phyloP scores from a whole-genome alignment of 1,140 invertebrate genomes.

The Zaprionus lachaisei region DNA sequence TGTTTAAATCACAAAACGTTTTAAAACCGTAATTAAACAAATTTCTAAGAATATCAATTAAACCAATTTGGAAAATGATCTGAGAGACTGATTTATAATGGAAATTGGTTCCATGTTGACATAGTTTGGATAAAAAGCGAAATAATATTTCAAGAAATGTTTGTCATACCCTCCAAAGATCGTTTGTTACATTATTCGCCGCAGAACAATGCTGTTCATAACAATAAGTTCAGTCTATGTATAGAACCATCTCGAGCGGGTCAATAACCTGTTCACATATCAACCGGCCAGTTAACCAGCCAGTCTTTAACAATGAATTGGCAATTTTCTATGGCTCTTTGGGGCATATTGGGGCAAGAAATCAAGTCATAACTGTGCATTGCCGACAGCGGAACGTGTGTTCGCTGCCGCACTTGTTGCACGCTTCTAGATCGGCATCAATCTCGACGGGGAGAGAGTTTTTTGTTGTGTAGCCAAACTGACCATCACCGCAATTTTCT shows the following conservation, averaged over 20 bases:
- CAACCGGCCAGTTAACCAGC: constrained; percentile 39
- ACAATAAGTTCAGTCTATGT: constrained; percentile 31
- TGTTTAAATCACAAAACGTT: too few relatives aligned
- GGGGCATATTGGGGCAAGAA: constrained; percentile 63
- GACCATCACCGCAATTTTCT: constrained; percentile 55
- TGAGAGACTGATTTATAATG: neutral
- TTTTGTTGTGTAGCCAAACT: constrained; percentile 39
- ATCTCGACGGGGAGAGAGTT: neutral
- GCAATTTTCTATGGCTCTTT: constrained; percentile 66
- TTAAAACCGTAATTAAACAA: too few relatives aligned
- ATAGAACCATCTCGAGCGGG: constrained; percentile 35
- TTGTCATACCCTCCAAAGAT: neutral
- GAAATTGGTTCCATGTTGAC: constrained; percentile 22
- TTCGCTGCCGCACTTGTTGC: constrained; percentile 40
- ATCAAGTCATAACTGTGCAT: constrained; percentile 74
- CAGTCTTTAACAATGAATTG: constrained; percentile 65
- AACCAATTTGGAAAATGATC: neutral
- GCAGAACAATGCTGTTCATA: constrained; percentile 33
- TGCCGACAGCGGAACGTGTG: constrained; percentile 34
- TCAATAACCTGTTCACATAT: constrained; percentile 40
- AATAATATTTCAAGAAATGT: neutral
- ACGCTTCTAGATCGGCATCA: constrained; percentile 17
- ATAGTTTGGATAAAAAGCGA: neutral
- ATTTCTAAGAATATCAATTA: too few relatives aligned
- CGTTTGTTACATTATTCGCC: constrained; percentile 2